Percentiles rank a stretch among this genome's conserved stretches.
phyloP scores from a whole-genome alignment of 2,888 invertebrate species.

The Oscheius sp. region DNA sequence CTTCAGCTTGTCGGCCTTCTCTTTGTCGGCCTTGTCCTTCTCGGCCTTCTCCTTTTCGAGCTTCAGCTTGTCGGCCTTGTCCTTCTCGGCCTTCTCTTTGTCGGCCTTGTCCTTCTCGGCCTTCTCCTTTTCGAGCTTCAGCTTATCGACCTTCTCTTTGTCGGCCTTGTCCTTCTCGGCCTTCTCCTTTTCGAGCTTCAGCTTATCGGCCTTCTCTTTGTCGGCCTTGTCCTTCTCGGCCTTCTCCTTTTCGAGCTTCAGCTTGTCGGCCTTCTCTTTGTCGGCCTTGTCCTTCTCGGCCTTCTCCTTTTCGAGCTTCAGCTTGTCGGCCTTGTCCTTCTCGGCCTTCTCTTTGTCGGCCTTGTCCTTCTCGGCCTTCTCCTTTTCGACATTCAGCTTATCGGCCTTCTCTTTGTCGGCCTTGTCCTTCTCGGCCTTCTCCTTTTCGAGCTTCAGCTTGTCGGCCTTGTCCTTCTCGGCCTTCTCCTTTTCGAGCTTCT shows the following conservation, averaged over 20 bases:
- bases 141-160: slow-evolving; percentile 9
- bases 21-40: slow-evolving; percentile 8
- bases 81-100: slow-evolving; percentile 16
- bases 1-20: neutral
- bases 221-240: slow-evolving; percentile 25
- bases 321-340: slow-evolving; percentile 2
- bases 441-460: slow-evolving; percentile 4
- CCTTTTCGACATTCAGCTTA: neutral
- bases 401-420: slow-evolving; percentile 7
- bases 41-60: slow-evolving; percentile 10
- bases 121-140: slow-evolving; percentile 6
- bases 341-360: slow-evolving; percentile 13
- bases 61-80: slow-evolving; percentile 15
- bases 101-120: slow-evolving; percentile 14
- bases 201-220: slow-evolving; percentile 7
- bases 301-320: slow-evolving; percentile 12
- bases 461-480: slow-evolving; percentile 24
- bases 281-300: slow-evolving; percentile 18
- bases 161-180: slow-evolving; percentile 24
- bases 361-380: slow-evolving; percentile 14
- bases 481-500: slow-evolving; percentile 11
- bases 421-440: slow-evolving; percentile 13
- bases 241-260: slow-evolving; percentile 16
- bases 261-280: neutral
- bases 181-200: slow-evolving; percentile 9